phyloP scores from a whole-genome alignment of 2,888 invertebrate genomes.

The Acrocyrtus sp. region DNA sequence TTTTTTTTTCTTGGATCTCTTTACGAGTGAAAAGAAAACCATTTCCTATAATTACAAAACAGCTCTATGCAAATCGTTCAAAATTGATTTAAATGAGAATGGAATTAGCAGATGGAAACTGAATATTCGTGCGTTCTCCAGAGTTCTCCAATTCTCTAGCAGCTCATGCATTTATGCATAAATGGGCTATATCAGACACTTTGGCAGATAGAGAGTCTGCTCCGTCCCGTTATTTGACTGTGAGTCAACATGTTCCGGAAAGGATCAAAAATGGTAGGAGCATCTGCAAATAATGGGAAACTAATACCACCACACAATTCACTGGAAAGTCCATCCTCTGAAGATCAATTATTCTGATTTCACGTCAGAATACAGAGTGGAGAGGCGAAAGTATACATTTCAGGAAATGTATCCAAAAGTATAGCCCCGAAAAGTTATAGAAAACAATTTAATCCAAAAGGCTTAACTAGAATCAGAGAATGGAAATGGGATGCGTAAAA shows the following conservation, averaged over 20 bases:
- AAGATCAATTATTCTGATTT: conserved; percentile 51
- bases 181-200: background rate
- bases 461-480: conserved; percentile 59
- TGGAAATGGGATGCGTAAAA: conserved; percentile 43
- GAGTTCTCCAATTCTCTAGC: no score
- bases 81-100: conserved; percentile 42
- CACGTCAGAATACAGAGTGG: conserved; percentile 17
- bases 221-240: no score
- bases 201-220: background rate
- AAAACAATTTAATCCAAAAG: conserved; percentile 59
- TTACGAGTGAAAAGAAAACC: background rate
- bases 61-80: conserved; percentile 25
- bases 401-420: conserved; percentile 6
- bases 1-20: no score
- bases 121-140: no score
- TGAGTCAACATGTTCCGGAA: conserved; percentile 33
- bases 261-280: conserved; percentile 47
- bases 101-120: no score
- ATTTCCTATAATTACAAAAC: background rate
- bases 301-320: conserved; percentile 29
- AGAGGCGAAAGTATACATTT: background rate
- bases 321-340: no score
- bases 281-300: conserved; percentile 45
- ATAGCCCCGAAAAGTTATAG: conserved; percentile 55
- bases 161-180: background rate